phyloP scores from a whole-genome alignment of 2,113 vertebrate species.

The Pluvialis apricaria region DNA sequence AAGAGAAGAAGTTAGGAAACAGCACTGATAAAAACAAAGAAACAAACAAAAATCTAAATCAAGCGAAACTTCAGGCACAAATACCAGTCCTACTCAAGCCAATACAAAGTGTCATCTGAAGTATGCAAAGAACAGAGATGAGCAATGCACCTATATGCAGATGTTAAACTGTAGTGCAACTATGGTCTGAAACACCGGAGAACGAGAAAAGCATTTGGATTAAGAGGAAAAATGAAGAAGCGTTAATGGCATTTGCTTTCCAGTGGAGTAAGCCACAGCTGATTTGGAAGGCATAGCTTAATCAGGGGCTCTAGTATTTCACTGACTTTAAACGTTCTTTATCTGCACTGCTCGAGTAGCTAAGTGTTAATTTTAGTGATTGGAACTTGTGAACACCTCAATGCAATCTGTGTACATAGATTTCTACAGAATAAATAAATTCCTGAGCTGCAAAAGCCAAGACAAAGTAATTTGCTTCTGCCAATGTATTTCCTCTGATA shows the following conservation, averaged over 20 bases:
- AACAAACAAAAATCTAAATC: not conserved
- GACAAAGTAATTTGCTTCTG: not conserved
- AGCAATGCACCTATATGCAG: not conserved
- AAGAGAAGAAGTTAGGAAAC: constrained; percentile 33
- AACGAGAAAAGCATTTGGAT: not conserved
- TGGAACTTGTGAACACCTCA: not conserved
- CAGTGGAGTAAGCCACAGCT: not conserved
- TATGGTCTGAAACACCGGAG: not conserved
- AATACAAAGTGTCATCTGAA: not conserved
- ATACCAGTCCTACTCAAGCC: not conserved
- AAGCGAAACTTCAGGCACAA: not conserved
- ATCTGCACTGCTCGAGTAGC: not conserved
- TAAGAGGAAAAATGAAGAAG: not conserved
- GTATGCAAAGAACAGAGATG: not conserved
- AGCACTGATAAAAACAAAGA: not conserved
- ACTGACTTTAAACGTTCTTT: not conserved
- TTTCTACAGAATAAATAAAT: not conserved
- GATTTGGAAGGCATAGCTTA: not conserved
- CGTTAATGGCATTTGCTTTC: not conserved
- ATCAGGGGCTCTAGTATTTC: not conserved
- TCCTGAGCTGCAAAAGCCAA: not conserved
- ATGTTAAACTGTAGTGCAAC: not conserved
- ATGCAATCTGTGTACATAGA: not conserved
- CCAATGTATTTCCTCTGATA: not conserved
- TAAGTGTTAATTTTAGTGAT: not conserved